These are phyloP conservation scores for Tetropium fuscum DNA, from an alignment of 2,888 invertebrate species.

Conservation along the genomic window DNA sequence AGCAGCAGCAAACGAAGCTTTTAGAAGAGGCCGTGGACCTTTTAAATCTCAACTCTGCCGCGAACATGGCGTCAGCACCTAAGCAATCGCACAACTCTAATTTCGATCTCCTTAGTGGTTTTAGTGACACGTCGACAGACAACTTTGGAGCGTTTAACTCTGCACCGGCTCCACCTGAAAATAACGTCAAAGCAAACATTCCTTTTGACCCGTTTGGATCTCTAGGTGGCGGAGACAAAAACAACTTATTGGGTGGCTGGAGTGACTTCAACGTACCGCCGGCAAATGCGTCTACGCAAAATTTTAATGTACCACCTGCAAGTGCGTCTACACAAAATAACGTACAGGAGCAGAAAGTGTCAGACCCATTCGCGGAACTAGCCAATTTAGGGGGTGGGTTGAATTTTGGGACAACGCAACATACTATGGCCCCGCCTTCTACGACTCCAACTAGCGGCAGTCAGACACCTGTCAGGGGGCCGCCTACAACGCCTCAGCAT, in stretches of 20 bases:
- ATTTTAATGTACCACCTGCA: too few species aligned
- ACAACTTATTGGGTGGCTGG: slow-evolving; percentile 60
- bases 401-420: slow-evolving; percentile 31
- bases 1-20: background rate
- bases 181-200: slow-evolving; percentile 47
- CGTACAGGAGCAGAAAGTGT: slow-evolving; percentile 62
- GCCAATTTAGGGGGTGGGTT: slow-evolving; percentile 41
- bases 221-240: slow-evolving; percentile 40
- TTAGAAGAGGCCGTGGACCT: slow-evolving; percentile 72
- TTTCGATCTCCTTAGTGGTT: slow-evolving; percentile 73
- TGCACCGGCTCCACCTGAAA: slow-evolving; percentile 23
- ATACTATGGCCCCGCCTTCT: slow-evolving; percentile 30
- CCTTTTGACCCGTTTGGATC: slow-evolving; percentile 78
- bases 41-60: slow-evolving; percentile 66
- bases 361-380: slow-evolving; percentile 81
- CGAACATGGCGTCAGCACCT: slow-evolving; percentile 23
- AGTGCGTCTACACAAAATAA: slow-evolving; percentile 8
- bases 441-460: slow-evolving; percentile 47
- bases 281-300: slow-evolving; percentile 26
- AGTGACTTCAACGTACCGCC: slow-evolving; percentile 39
- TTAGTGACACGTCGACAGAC: slow-evolving; percentile 60
- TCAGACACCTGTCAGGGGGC: slow-evolving; percentile 49
- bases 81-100: slow-evolving; percentile 64
- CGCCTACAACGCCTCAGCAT: slow-evolving; percentile 64
- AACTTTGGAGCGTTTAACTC: slow-evolving; percentile 52